Evolutionary conservation across 2,888 invertebrate genomes (phyloP).

Genomic region (Drosophila nr. fundita): DNA sequence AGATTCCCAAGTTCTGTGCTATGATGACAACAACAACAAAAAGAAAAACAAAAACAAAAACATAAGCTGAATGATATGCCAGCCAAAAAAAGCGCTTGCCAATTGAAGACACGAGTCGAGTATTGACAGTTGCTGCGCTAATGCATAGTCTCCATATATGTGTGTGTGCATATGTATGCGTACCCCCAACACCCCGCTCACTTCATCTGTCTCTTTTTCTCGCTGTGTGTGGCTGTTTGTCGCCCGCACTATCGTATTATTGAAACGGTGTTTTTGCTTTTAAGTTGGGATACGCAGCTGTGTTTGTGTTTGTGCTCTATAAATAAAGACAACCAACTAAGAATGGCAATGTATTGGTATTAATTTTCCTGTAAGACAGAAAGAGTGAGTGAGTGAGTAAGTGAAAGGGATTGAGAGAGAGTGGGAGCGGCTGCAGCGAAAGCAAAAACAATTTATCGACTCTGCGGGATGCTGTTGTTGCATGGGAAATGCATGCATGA

Average conservation of each 20-base stretch:
- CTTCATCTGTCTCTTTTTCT: neutral
- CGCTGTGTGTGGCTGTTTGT: slow-evolving; percentile 1
- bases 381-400: slow-evolving; percentile 5
- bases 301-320: slow-evolving; percentile 76
- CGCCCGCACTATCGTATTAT: slow-evolving; percentile 48
- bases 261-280: slow-evolving; percentile 63
- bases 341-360: slow-evolving; percentile 69
- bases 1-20: slow-evolving; percentile 6
- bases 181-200: neutral
- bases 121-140: slow-evolving; percentile 52
- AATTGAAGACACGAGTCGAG: slow-evolving; percentile 46
- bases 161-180: neutral
- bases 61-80: slow-evolving; percentile 54
- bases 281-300: slow-evolving; percentile 66
- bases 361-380: slow-evolving; percentile 44
- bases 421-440: slow-evolving; percentile 31
- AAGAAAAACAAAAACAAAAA: slow-evolving; percentile 22
- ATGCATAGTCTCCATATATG: slow-evolving; percentile 30
- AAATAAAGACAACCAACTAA: slow-evolving; percentile 75
- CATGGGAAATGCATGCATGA: slow-evolving; percentile 6
- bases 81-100: slow-evolving; percentile 50
- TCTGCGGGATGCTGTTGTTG: slow-evolving; percentile 16
- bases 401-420: slow-evolving; percentile 1
- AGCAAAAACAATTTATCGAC: slow-evolving; percentile 46
- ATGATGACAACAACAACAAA: slow-evolving; percentile 7